Conservation (phyloP, 1,140 invertebrate species). For the Bicyclus anynana region DNA sequence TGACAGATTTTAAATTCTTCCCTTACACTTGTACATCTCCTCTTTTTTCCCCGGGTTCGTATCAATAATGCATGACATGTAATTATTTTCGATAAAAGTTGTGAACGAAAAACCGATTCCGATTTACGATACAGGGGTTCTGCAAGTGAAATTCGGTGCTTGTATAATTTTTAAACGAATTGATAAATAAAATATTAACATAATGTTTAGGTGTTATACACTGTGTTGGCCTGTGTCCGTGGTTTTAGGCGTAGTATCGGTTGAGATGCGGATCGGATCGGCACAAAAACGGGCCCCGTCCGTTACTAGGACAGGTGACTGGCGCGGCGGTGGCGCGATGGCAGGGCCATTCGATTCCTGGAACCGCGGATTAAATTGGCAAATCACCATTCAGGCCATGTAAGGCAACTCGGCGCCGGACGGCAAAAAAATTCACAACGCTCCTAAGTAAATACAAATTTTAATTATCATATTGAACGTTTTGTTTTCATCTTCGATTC, state of each 20-base stretch:
- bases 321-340: conserved; percentile 27
- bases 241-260: neutral
- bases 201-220: conserved; percentile 27
- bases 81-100: conserved; percentile 45
- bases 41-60: conserved; percentile 52
- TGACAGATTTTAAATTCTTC: conserved; percentile 76
- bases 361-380: conserved; percentile 61
- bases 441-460: conserved; percentile 70
- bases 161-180: conserved; percentile 40
- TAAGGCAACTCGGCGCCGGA: conserved; percentile 52
- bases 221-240: conserved; percentile 17
- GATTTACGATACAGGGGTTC: conserved; percentile 50
- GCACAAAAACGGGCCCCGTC: conserved; percentile 40
- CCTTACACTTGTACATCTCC: conserved; percentile 64
- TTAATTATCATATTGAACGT: conserved; percentile 70
- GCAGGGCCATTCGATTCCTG: conserved; percentile 48
- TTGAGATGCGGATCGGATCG: neutral
- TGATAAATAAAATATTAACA: conserved; percentile 34
- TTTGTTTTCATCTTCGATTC: conserved; percentile 61
- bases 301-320: conserved; percentile 41
- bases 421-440: conserved; percentile 48
- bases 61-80: conserved; percentile 72
- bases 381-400: conserved; percentile 58
- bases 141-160: conserved; percentile 42
- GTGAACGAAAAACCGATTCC: conserved; percentile 35